A percentile compares a stretch with the other conserved stretches of the same genome.
Conservation (phyloP, 2,113 vertebrate genomes). For the Dryoscopus gambensis region DNA sequence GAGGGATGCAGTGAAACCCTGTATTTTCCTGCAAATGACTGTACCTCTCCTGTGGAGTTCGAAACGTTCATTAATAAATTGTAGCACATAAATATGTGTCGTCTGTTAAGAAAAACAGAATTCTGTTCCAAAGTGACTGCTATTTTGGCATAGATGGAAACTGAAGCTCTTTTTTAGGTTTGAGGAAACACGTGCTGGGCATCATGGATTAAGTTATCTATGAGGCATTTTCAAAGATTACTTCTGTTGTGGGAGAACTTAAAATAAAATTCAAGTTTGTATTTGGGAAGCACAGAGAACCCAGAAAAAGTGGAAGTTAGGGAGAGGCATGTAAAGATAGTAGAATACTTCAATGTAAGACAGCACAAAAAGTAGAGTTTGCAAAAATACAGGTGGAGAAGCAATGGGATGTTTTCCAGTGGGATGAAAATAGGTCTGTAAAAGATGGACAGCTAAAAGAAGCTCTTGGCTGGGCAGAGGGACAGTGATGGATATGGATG, state of each 20-base stretch:
- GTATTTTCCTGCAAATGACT: not conserved
- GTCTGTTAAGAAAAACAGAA: not conserved
- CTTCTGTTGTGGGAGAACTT: not conserved
- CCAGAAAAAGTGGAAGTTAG: not conserved
- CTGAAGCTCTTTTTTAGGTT: not conserved
- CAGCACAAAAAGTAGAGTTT: not conserved
- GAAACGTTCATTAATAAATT: not conserved
- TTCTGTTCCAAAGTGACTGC: not conserved
- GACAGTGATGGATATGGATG: not conserved
- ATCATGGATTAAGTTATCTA: not conserved
- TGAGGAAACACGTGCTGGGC: not conserved
- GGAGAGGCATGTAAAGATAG: not conserved
- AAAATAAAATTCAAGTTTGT: not conserved
- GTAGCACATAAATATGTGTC: rapidly evolving
- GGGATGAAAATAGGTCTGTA: not conserved
- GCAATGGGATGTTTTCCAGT: not conserved
- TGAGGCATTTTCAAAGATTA: not conserved
- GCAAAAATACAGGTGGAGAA: not conserved
- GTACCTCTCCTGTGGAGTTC: not conserved
- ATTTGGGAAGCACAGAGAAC: not conserved
- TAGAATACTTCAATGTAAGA: not conserved
- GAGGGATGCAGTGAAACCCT: rapidly evolving
- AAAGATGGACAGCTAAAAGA: not conserved
- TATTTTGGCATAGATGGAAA: not conserved
- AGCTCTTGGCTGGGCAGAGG: not conserved